These are phyloP conservation scores for Emydoidea blandingii DNA, from an alignment of 2,797 vertebrate species.

Conservation along the genomic window DNA sequence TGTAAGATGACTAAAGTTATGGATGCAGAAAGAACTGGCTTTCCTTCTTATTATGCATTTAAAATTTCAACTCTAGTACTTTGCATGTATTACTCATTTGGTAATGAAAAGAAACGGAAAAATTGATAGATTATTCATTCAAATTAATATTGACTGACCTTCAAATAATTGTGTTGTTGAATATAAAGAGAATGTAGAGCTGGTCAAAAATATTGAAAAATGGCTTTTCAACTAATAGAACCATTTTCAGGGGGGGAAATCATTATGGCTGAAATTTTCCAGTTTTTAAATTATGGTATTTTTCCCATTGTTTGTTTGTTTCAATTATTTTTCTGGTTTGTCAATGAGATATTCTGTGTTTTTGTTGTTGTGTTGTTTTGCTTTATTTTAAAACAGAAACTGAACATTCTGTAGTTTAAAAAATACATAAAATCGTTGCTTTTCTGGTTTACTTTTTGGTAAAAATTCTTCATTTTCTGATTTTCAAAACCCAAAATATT, in stretches of 20 bases:
- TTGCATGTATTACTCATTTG: not conserved
- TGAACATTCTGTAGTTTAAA: not conserved
- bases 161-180: not conserved
- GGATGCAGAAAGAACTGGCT: not conserved
- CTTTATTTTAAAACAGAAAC: not conserved
- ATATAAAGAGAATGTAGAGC: not conserved
- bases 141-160: not conserved
- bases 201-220: not conserved
- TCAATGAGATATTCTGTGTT: not conserved
- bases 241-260: not conserved
- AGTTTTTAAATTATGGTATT: not conserved
- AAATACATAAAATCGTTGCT: fast-evolving
- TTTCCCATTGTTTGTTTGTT: not conserved
- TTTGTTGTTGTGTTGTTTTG: not conserved
- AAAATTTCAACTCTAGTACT: not conserved
- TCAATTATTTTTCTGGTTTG: fast-evolving
- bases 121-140: not conserved
- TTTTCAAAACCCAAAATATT: not conserved
- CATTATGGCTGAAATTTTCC: not conserved
- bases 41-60: not conserved
- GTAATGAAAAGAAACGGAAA: not conserved
- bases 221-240: not conserved
- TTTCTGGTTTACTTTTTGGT: not conserved
- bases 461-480: not conserved
- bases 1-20: not conserved